Percentiles rank a stretch among this genome's conserved stretches.
phyloP scores from a whole-genome alignment of 2,888 invertebrate species.

The Thyatira batis region DNA sequence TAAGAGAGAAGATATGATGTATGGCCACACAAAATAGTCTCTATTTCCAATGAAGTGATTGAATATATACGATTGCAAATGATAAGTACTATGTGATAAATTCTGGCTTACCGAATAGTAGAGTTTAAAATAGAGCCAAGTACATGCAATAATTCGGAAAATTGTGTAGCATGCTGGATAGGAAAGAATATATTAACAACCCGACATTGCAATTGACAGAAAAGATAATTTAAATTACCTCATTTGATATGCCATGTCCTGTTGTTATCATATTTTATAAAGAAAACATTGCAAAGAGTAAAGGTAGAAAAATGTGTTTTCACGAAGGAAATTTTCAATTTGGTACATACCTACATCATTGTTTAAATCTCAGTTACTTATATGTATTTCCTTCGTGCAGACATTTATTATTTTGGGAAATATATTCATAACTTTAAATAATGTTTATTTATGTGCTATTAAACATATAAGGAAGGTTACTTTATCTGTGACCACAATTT shows the following conservation, averaged over 20 bases:
- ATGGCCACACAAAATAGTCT: conserved; percentile 80
- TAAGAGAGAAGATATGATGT: conserved; percentile 32
- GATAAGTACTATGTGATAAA: conserved; percentile 43
- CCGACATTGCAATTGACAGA: conserved; percentile 40
- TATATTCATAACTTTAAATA: background rate
- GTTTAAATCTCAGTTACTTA: no score
- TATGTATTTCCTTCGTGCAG: conserved; percentile 37
- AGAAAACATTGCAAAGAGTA: conserved; percentile 82
- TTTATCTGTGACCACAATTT: background rate
- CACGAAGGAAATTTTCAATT: conserved; percentile 22
- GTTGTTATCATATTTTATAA: conserved; percentile 47
- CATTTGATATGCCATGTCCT: conserved; percentile 48
- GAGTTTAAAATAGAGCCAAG: conserved; percentile 34
- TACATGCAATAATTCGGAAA: conserved; percentile 51
- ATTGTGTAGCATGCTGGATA: conserved; percentile 56
- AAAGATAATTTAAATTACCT: conserved; percentile 21
- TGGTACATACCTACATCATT: no score
- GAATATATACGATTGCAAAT: conserved; percentile 34
- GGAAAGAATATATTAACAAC: conserved; percentile 45
- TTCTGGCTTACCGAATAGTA: conserved; percentile 43
- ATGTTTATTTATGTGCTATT: background rate
- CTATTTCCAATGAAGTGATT: conserved; percentile 42
- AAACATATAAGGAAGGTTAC: background rate
- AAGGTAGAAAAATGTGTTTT: conserved; percentile 41
- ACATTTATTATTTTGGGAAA: background rate